Evolutionary conservation across 1,140 invertebrate genomes (phyloP).

Genomic region (Ridgeia piscesae): DNA sequence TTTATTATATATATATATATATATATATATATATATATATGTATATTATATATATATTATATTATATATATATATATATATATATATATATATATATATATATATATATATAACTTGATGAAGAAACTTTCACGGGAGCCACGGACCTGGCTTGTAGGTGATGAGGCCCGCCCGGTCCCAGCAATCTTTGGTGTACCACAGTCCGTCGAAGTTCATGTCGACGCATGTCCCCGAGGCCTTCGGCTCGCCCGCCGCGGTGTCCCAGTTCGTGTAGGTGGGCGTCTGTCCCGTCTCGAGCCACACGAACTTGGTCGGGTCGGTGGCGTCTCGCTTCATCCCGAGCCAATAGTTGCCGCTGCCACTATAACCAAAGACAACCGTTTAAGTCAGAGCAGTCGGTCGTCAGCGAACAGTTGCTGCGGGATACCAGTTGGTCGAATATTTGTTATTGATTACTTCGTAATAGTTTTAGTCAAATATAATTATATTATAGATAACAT

Average conservation of each 20-base stretch:
- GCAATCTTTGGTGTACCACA: neutral
- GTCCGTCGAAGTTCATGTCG: neutral
- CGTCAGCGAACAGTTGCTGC: too few relatives aligned
- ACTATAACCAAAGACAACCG: neutral
- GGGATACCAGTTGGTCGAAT: too few relatives aligned
- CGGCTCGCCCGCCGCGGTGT: neutral
- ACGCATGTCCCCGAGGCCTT: neutral
- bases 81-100: too few relatives aligned
- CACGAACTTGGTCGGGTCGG: neutral
- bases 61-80: neutral
- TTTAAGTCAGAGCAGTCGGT: too few relatives aligned
- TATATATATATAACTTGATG: too few relatives aligned
- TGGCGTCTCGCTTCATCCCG: neutral
- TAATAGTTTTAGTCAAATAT: too few relatives aligned
- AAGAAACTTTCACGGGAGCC: too few relatives aligned
- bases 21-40: neutral
- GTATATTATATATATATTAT: neutral
- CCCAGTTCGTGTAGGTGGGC: constrained; percentile 6
- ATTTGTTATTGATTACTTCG: too few relatives aligned
- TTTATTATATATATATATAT: neutral
- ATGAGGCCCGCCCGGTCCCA: neutral
- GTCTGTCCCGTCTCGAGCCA: neutral
- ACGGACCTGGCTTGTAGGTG: neutral
- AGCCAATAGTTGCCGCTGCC: neutral
- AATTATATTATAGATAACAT: too few relatives aligned